phyloP scores from a whole-genome alignment of 2,113 vertebrate genomes.

The Sinocyclocheilus rhinocerous region DNA sequence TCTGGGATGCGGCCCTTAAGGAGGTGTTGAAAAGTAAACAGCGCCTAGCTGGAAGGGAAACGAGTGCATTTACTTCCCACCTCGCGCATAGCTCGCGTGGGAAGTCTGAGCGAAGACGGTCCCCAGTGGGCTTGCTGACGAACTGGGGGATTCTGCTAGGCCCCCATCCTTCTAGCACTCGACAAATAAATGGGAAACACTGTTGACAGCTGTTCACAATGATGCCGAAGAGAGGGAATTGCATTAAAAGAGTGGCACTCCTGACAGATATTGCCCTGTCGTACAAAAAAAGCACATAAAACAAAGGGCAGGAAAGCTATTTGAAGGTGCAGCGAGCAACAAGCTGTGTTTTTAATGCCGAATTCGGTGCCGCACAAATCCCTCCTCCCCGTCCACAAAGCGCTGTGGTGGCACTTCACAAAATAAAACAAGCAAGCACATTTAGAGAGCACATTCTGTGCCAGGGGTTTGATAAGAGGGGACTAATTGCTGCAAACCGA shows the following conservation, averaged over 20 bases:
- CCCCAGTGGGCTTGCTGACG: conserved; percentile 56
- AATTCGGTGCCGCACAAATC: conserved; percentile 18
- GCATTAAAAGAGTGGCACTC: conserved; percentile 65
- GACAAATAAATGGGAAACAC: conserved; percentile 72
- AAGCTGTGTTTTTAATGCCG: conserved; percentile 36
- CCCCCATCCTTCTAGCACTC: conserved; percentile 65
- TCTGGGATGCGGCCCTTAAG: conserved; percentile 66
- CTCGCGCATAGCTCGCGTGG: conserved; percentile 56
- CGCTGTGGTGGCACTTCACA: conserved; percentile 30
- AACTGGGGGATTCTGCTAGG: conserved; percentile 57
- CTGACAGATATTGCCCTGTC: conserved; percentile 69
- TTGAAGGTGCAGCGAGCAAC: conserved; percentile 55
- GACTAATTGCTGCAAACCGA: conserved; percentile 49
- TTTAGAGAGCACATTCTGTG: conserved; percentile 53
- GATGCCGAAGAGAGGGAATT: conserved; percentile 68
- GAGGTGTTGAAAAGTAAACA: conserved; percentile 69
- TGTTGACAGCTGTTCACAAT: conserved; percentile 69
- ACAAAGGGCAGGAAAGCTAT: conserved; percentile 53
- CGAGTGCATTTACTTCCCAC: conserved; percentile 69
- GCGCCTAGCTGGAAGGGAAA: conserved; percentile 60
- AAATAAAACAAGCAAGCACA: conserved; percentile 37
- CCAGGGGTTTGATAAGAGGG: conserved; percentile 64
- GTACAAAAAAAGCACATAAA: conserved; percentile 54
- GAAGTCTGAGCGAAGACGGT: conserved; percentile 50
- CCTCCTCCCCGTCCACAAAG: conserved; percentile 34